Conservation (phyloP, 2,113 vertebrate genomes). For the Grammomys dolichurus region DNA sequence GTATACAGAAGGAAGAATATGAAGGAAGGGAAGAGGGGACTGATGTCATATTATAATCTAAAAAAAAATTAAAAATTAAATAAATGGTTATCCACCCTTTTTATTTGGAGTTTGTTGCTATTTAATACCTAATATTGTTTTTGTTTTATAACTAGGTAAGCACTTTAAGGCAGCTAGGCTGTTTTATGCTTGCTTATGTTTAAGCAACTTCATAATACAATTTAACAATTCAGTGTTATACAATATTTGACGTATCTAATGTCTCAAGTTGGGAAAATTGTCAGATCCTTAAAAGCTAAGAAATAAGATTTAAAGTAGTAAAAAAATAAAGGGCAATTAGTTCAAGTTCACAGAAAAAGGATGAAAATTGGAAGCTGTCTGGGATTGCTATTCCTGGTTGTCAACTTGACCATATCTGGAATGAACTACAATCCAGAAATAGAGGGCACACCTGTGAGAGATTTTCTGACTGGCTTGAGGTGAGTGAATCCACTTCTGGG, state of each 20-base stretch:
- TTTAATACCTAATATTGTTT: conserved; percentile 34
- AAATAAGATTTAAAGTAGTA: not conserved
- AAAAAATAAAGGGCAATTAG: too few species aligned
- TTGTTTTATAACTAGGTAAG: not conserved
- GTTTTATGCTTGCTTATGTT: conserved; percentile 24
- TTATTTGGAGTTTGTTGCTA: conserved; percentile 7
- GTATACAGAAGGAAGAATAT: not conserved
- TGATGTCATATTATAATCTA: not conserved
- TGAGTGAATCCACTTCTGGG: not conserved
- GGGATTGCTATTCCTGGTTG: too few species aligned
- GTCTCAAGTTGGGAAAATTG: not conserved
- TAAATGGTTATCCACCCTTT: not conserved
- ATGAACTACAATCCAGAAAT: too few species aligned
- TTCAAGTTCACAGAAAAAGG: too few species aligned
- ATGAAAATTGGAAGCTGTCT: too few species aligned
- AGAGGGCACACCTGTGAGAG: too few species aligned
- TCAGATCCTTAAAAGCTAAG: conserved; percentile 30
- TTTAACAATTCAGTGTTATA: conserved; percentile 39
- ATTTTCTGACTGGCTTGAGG: not conserved
- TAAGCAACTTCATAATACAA: conserved; percentile 45
- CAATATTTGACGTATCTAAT: conserved; percentile 10
- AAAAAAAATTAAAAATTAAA: not conserved
- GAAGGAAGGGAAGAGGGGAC: not conserved
- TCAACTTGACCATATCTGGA: too few species aligned
- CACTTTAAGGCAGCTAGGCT: conserved; percentile 42